Base-by-base conservation (phyloP, 2,113 vertebrate genomes). In the Lasiurus cinereus region DNA sequence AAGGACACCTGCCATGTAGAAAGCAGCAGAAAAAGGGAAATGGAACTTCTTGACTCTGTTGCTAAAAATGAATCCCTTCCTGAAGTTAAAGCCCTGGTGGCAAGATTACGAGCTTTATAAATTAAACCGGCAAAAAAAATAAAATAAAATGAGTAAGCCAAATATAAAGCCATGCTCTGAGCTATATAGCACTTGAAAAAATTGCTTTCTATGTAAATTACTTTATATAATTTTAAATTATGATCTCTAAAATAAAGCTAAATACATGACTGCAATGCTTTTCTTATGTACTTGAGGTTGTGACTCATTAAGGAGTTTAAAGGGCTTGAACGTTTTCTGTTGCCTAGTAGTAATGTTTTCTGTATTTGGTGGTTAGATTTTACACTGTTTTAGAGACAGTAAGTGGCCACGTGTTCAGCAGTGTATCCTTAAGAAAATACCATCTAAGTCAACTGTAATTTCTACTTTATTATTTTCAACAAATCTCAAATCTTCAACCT, bases 61-160 rank as follows among this genome's bases (percentile, higher is more conserved):
- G 96, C 98, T 95, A 98, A 98, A 95, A 98, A 94, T 52, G 99
- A 99, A 97, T 94, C 98, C 19, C 95, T 98, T 97, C 98, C 98
- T 13, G 99, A 99, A 97, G 99, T 99, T 21, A 99, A 99, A 98
- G 98, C 99, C 97, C 99, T 99, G 24, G 98, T 99, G 94, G 99
- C 99, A 92, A 98, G 98, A 97, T 98, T 99, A 90, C 98, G 99
- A 97, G 99, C 99, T 24, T 98, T 99, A 77, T 99, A 98, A 98
- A 97, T 85, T 92, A 89, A 95, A 88, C 82, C 74, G 90, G 66
- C 85, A 91, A 99, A 39, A 39, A 94, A 54, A 77, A 77, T 19
- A 52, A 24, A 77, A 77, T 48, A 54, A 97, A 96, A 83, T 93
- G 72, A 94, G 97, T 96, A 96, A 97, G 92, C 90, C 95, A 95